Evolutionary conservation across 2,113 vertebrate species (phyloP), one percentile per base, ranked within the genome.

Genomic region (Indicator indicator): DNA sequence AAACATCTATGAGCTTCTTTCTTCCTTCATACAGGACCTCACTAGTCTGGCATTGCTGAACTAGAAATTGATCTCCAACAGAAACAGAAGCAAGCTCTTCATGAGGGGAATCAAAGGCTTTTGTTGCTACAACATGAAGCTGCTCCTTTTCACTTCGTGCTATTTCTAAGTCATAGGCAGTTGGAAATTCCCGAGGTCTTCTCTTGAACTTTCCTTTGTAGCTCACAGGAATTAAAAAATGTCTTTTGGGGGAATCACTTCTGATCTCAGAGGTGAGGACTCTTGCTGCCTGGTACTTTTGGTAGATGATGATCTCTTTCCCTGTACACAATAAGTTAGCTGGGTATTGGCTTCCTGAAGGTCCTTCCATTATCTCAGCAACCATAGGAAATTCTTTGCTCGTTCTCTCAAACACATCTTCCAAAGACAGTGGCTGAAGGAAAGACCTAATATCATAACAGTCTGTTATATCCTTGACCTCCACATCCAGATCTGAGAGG

Each of bases 201-300:
- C 98, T 96, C 92, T 98, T 98, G 88, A 99, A 98, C 64, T 98
- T 98, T 26, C 98, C 98, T 88, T 98, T 98, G 92, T 99, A 99
- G 87, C 95, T 98, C n/a, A 71, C 83, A 23, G 98, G 98, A 82
- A 99, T 98, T 93, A 99, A 98, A 93, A 98, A 99, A 67, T 97
- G 98, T 89, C 96, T 97, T 94, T 97, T 98, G 16, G 95, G 96
- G 38, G 96, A 97, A 94, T 97, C 97, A 55, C 97, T 98, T 83
- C 98, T 97, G 38, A 98, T 98, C 95, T 99, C 98, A 55, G 98
- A 98, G 64, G 98, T 98, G 69, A 99, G 95, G 62, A 98, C 95
- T 92, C 98, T 96, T 12, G 95, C 93, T 55, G 97, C 96, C 79
- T 98, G 96, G 50, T 97, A 97, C 65, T 98, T 98, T 83, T 96